Conservation (phyloP, 1,140 invertebrate species). For the Cydia pomonella region DNA sequence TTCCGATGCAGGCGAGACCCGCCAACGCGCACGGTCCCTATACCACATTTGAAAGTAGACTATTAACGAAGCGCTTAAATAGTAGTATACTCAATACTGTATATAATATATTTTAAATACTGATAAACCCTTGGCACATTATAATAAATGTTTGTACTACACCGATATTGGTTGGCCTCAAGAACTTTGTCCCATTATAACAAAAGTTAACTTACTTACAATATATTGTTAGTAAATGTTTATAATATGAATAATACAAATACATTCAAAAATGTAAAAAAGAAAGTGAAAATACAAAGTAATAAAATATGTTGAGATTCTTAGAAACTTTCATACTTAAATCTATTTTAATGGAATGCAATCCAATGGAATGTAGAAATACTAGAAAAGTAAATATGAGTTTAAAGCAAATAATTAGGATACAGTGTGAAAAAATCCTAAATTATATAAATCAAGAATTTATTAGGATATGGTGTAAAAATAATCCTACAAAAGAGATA, state of each 20-base stretch:
- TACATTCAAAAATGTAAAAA: not conserved
- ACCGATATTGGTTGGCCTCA: conserved; percentile 4
- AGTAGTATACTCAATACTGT: not conserved
- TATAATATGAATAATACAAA: not conserved
- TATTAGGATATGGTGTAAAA: not conserved
- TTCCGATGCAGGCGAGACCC: too few species aligned
- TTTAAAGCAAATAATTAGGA: not conserved
- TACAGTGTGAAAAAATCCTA: not conserved
- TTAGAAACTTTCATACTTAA: conserved; percentile 18
- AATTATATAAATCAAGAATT: too few species aligned
- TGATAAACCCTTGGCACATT: conserved; percentile 34
- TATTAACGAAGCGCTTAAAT: not conserved
- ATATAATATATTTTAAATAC: conserved; percentile 34
- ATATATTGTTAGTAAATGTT: conserved; percentile 6
- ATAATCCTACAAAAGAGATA: too few species aligned
- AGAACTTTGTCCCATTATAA: not conserved
- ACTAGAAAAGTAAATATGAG: not conserved
- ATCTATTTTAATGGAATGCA: conserved; percentile 6
- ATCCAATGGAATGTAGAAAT: conserved; percentile 23
- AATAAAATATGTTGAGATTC: conserved; percentile 19
- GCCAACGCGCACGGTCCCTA: too few species aligned
- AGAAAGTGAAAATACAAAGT: not conserved
- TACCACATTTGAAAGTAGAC: not conserved
- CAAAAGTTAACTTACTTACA: conserved; percentile 13
- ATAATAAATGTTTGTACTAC: conserved; percentile 24